Base-by-base conservation (phyloP, 2,113 vertebrate species). In the Tetraodon nigroviridis region DNA sequence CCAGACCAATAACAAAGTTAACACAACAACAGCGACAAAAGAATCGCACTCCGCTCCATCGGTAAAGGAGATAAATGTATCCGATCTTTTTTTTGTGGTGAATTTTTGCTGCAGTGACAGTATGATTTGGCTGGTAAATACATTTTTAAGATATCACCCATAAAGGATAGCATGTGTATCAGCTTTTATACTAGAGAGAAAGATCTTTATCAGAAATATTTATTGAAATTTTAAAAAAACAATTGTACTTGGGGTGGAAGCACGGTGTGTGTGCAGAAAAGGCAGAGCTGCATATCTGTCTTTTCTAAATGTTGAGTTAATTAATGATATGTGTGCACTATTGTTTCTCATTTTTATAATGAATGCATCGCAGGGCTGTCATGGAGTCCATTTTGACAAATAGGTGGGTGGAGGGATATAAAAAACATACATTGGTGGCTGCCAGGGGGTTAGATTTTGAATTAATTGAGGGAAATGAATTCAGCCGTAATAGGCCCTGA, bases 401-500 rank as follows among this genome's bases (percentile, higher is more conserved):
- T 91, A 90, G 86, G 87, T 89, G 85, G 85, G 81, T 68, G 86
- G 87, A 81, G 81, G 76, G 76, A 90, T 89, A 81, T 80, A 78
- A 87, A 87, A 85, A 85, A 84, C 82, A 87, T 80, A 81, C 82
- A 86, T 79, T 78, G 86, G 79, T 77, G 67, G 79, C 82, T 85
- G 87, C 82, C 83, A 73, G 81, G 83, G 85, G 86, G 88, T 90
- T 85, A 82, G 85, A 88, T 85, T 90, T 86, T 80, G 87, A 88
- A 90, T 89, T 91, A 91, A 91, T 91, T 91, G 88, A 90, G 87
- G 88, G 79, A 90, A 91, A 90, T 90, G 84, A 88, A 90, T 90
- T 88, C 88, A 87, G 85, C 70, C 57, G 86, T 91, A 89, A 89
- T 88, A 87, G 87, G 85, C 81, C 77, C 82, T 85, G 87, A 90